phyloP scores from a whole-genome alignment of 2,113 vertebrate species.

The Tragulus kanchil region DNA sequence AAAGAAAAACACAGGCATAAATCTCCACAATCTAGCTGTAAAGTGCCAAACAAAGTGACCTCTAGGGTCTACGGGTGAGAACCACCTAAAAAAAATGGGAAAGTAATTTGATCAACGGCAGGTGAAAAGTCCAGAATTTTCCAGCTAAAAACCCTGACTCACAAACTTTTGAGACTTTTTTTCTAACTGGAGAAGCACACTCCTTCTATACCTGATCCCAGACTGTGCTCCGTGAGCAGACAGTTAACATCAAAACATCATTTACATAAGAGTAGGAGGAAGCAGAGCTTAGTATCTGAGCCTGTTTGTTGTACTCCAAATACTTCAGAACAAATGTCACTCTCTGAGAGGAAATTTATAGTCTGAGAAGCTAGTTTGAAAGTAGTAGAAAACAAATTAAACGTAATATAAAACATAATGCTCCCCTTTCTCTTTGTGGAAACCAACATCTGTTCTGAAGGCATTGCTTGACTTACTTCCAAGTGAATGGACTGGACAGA shows the following conservation, averaged over 20 bases:
- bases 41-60: background rate
- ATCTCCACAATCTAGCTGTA: background rate
- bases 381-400: background rate
- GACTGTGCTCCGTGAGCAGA: background rate
- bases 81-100: background rate
- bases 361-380: background rate
- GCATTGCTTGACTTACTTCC: background rate
- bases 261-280: background rate
- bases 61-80: background rate
- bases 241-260: background rate
- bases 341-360: background rate
- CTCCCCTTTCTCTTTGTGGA: background rate
- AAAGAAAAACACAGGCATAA: background rate
- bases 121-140: background rate
- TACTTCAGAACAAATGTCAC: background rate
- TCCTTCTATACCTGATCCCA: background rate
- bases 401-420: background rate
- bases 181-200: background rate
- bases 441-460: background rate
- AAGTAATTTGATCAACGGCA: background rate
- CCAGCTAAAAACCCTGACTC: background rate
- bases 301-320: background rate
- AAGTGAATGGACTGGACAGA: background rate
- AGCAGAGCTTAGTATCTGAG: background rate
- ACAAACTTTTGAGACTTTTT: background rate